phyloP scores from a whole-genome alignment of 2,797 vertebrate species.

The Hypotaenidia philippensis region DNA sequence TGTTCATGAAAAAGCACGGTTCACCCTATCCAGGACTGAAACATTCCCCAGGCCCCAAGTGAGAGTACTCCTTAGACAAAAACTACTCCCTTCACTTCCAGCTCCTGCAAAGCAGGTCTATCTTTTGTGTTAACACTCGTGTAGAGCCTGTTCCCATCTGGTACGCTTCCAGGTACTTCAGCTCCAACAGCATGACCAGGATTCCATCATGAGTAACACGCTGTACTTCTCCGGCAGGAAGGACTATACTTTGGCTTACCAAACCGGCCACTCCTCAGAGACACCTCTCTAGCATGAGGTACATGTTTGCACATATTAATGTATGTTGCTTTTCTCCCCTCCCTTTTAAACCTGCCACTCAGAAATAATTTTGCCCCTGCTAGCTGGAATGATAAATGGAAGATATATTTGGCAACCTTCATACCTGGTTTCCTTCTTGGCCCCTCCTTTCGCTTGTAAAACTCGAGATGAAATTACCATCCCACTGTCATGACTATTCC shows the following conservation, averaged over 20 bases:
- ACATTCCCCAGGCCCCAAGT: not conserved
- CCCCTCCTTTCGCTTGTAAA: constrained; percentile 36
- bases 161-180: not conserved
- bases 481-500: not conserved
- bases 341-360: constrained; percentile 52
- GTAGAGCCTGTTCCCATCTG: not conserved
- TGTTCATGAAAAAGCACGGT: not conserved
- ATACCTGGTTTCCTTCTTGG: constrained; percentile 32
- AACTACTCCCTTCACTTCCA: not conserved
- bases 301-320: not conserved
- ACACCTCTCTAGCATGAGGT: constrained; percentile 3
- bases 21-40: not conserved
- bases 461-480: constrained; percentile 29
- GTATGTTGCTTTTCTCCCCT: constrained; percentile 27
- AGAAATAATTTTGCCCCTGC: constrained; percentile 43
- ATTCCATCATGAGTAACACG: constrained; percentile 28
- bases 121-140: not conserved
- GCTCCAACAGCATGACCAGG: not conserved
- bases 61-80: not conserved
- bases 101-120: not conserved
- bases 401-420: constrained; percentile 42
- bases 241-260: constrained; percentile 13
- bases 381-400: constrained; percentile 40
- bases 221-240: constrained; percentile 15
- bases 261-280: constrained; percentile 48